phyloP scores from a whole-genome alignment of 2,888 invertebrate species.

The Flabesymbios commensalis region DNA sequence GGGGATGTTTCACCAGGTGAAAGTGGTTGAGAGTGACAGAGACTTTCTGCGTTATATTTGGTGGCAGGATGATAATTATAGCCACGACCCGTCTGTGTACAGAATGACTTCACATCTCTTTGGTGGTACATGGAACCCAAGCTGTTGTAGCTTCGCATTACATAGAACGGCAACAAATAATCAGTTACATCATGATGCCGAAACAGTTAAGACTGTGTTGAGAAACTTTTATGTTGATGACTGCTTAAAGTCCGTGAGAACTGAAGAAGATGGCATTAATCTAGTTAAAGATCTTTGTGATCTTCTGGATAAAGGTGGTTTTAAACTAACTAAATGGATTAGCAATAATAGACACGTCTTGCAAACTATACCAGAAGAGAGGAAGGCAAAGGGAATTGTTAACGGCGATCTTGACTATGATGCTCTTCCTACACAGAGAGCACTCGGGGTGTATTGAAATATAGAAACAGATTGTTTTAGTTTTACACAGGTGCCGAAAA shows the following conservation, averaged over 20 bases:
- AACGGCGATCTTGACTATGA: too few relatives aligned
- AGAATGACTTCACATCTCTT: slow-evolving; percentile 11
- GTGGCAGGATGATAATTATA: slow-evolving; percentile 7
- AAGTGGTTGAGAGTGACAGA: slow-evolving; percentile 15
- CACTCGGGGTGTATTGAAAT: too few relatives aligned
- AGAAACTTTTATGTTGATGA: slow-evolving; percentile 6
- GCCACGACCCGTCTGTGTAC: background rate
- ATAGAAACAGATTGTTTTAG: too few relatives aligned
- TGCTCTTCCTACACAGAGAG: too few relatives aligned
- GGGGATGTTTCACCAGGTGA: slow-evolving; percentile 27
- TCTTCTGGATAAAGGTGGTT: too few relatives aligned
- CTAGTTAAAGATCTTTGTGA: too few relatives aligned
- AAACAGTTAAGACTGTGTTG: background rate
- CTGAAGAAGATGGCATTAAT: too few relatives aligned
- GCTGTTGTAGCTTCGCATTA: slow-evolving; percentile 11
- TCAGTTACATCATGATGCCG: background rate
- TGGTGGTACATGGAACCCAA: slow-evolving; percentile 5
- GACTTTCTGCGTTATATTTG: slow-evolving; percentile 27
- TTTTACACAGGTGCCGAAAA: too few relatives aligned
- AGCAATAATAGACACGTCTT: too few relatives aligned
- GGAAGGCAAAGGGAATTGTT: too few relatives aligned
- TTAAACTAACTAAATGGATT: too few relatives aligned
- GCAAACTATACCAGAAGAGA: too few relatives aligned
- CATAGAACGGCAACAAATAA: background rate
- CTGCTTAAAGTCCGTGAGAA: background rate